Base-by-base conservation (phyloP, 2,797 vertebrate species). In the Astyanax mexicanus region DNA sequence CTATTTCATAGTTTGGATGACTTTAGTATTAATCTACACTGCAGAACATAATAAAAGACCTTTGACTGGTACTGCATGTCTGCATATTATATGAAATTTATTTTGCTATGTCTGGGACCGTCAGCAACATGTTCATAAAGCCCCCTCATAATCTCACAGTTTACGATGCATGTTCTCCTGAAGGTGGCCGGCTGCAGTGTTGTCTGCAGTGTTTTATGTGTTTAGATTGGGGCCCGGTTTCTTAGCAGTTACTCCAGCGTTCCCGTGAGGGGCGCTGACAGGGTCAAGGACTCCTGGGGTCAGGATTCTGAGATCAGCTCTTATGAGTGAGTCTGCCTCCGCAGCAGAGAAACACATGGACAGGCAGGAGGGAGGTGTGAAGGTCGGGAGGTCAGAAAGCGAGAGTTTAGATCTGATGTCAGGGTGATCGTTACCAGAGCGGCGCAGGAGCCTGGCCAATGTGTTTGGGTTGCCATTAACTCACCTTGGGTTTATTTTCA, bases 391-490 rank as follows among this genome's bases (percentile, higher is more conserved):
- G 87, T 62, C 85, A 61, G 79, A 88, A 91, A 91, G 83, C 75
- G 86, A 91, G 85, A 90, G 91, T 93, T 91, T 90, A 74, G 86
- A 83, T 79, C 80, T 75, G 76, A 73, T 89, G 89, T 92, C 89
- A 86, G 44, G 69, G 84, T 91, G 91, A 93, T 87, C 72, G 68
- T 87, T 90, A 82, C 88, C 91, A 92, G 91, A 89, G 67, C 79
- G 75, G 73, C 81, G 86, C 80, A 77, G 83, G 85, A 91, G 90
- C 88, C 86, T 90, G 75, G 45, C 62, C 60, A 68, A 88, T 85
- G 89, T 91, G 91, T 93, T 92, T 91, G 86, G 80, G 58, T 89
- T 88, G 82, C 88, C 86, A 91, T 92, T 92, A 91, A 83, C 84
- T 86, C 81, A 3, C 79, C 64, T 69, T 32, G 47, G 83, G 88